Conservation (phyloP, 2,113 vertebrate species). For the Arvicanthis niloticus region DNA sequence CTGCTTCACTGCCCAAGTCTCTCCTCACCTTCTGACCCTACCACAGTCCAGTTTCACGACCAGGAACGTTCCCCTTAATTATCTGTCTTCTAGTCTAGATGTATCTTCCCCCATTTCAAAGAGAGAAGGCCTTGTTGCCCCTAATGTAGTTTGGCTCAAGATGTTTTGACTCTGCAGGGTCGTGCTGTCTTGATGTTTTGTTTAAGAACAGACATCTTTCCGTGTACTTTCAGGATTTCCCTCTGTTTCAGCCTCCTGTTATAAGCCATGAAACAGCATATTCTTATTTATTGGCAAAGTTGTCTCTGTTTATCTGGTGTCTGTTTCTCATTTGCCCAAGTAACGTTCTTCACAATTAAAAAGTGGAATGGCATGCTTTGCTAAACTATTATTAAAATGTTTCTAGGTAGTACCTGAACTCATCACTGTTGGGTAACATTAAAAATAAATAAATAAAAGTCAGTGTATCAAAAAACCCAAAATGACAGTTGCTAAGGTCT, state of each 20-base stretch:
- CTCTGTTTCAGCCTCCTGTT: background rate
- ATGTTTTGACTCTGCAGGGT: background rate
- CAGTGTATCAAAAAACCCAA: background rate
- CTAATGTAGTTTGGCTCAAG: background rate
- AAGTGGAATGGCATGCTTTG: background rate
- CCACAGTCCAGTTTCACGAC: background rate
- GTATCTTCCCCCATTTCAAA: background rate
- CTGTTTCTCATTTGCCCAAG: background rate
- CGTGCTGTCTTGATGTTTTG: background rate
- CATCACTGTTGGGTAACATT: background rate
- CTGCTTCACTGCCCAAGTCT: background rate
- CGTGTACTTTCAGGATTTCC: background rate
- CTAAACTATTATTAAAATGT: background rate
- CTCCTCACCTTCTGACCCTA: background rate
- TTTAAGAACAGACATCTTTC: background rate
- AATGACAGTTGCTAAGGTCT: background rate
- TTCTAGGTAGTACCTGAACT: background rate
- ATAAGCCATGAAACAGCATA: background rate
- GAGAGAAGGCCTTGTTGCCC: background rate
- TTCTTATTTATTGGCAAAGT: background rate
- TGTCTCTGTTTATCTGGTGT: background rate
- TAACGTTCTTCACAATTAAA: background rate
- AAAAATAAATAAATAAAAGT: background rate
- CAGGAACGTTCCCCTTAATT: background rate
- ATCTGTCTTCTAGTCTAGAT: background rate